A percentile compares a stretch with the other conserved stretches of the same genome.
Evolutionary conservation across 2,797 vertebrate species (phyloP).

Genomic region (Thunnus albacares): DNA sequence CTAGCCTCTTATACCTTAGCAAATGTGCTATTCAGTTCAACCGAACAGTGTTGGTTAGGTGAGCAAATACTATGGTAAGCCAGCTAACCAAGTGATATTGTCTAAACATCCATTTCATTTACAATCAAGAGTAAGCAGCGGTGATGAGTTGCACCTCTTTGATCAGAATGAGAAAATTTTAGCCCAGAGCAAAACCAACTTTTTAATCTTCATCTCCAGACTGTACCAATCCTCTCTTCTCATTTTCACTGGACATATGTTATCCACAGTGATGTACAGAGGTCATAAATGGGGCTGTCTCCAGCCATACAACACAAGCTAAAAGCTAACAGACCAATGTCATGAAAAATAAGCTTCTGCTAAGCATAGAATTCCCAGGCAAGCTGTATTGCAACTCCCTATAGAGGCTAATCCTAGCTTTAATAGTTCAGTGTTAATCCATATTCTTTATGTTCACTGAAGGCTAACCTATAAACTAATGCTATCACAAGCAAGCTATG

Average conservation of each 20-base stretch:
- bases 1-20: not conserved
- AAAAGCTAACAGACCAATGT: conserved; percentile 45
- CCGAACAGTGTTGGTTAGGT: not conserved
- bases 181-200: no score
- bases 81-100: not conserved
- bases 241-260: no score
- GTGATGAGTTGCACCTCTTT: not conserved
- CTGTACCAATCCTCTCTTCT: no score
- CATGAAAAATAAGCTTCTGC: conserved; percentile 10
- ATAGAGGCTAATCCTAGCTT: conserved; percentile 30
- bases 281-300: conserved; percentile 21
- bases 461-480: conserved; percentile 38
- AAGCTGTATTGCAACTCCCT: conserved; percentile 1
- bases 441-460: conserved; percentile 17
- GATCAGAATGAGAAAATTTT: not conserved
- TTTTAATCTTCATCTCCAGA: no score
- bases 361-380: conserved; percentile 13
- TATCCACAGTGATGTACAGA: not conserved
- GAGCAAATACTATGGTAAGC: not conserved
- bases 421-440: conserved; percentile 18
- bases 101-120: not conserved
- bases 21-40: not conserved
- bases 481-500: conserved; percentile 18
- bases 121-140: no score
- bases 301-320: conserved; percentile 28